These are phyloP conservation scores for Palloptera scutellata DNA, from an alignment of 2,888 invertebrate species.

Conservation along the genomic window DNA sequence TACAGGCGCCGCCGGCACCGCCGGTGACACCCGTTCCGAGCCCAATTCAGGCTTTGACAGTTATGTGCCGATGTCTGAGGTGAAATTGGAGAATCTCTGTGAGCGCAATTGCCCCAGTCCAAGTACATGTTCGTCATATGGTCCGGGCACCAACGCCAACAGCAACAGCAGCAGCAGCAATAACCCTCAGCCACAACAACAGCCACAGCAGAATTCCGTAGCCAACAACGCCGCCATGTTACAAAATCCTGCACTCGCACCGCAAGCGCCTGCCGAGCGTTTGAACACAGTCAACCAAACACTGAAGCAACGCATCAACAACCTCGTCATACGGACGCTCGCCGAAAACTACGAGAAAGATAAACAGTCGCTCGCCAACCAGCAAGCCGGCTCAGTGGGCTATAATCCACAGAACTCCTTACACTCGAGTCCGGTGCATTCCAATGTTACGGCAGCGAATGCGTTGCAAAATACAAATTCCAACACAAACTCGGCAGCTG, in stretches of 20 bases:
- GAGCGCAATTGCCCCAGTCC: conserved; percentile 66
- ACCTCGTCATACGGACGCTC: conserved; percentile 85
- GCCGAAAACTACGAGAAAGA: conserved; percentile 80
- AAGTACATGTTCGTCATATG: conserved; percentile 69
- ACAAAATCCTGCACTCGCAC: conserved; percentile 33
- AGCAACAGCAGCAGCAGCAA: conserved; percentile 30
- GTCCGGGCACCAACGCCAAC: conserved; percentile 36
- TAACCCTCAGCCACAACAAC: conserved; percentile 14
- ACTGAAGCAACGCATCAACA: conserved; percentile 87
- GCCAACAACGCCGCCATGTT: conserved; percentile 28
- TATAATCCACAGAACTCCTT: conserved; percentile 54
- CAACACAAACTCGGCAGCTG: conserved; percentile 15
- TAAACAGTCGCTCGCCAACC: conserved; percentile 59
- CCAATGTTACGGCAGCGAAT: conserved; percentile 32
- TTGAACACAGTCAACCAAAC: conserved; percentile 71
- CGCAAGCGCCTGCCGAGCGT: conserved; percentile 52
- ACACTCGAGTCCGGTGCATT: conserved; percentile 58
- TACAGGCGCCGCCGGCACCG: conserved; percentile 40
- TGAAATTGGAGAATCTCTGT: conserved; percentile 64
- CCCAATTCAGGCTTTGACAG: conserved; percentile 64
- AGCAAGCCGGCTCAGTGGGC: conserved; percentile 44
- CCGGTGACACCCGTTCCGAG: conserved; percentile 53
- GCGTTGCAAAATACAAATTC: conserved; percentile 29
- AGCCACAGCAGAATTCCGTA: conserved; percentile 19
- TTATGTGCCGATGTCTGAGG: conserved; percentile 58